phyloP scores from a whole-genome alignment of 2,797 vertebrate species.

The Argyrosomus regius region DNA sequence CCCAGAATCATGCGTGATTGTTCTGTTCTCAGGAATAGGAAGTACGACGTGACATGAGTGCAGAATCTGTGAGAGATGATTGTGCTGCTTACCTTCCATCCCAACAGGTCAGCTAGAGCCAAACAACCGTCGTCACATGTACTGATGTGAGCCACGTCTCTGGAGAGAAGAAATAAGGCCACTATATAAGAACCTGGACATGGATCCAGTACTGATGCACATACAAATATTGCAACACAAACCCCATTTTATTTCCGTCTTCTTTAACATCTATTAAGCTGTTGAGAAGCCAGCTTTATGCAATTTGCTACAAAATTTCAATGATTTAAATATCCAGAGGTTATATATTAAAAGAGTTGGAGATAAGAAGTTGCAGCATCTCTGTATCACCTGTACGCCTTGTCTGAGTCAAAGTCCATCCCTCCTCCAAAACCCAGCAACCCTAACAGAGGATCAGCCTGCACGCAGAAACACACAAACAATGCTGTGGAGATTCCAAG shows the following conservation, averaged over 20 bases:
- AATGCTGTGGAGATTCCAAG: not conserved
- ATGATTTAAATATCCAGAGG: too few species aligned
- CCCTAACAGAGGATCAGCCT: conserved; percentile 89
- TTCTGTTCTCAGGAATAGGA: not conserved
- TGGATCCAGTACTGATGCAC: not conserved
- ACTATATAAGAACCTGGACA: not conserved
- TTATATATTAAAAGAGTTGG: not conserved
- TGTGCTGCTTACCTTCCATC: conserved; percentile 89
- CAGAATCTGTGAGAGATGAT: not conserved
- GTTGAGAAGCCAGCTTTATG: not conserved
- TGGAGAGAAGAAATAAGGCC: conserved; percentile 55
- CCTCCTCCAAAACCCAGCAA: conserved; percentile 90
- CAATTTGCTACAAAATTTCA: not conserved
- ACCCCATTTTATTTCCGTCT: not conserved
- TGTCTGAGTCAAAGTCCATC: conserved; percentile 95
- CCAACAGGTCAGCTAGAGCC: conserved; percentile 90
- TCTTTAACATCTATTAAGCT: not conserved
- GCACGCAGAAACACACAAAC: conserved; percentile 34
- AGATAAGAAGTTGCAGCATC: not conserved
- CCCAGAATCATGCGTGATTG: not conserved
- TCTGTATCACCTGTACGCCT: conserved; percentile 90
- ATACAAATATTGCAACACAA: not conserved
- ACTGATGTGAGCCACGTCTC: conserved; percentile 92
- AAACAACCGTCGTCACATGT: conserved; percentile 93
- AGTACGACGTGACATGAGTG: not conserved